Conservation (phyloP, 2,888 invertebrate genomes). For the Noctua janthina region DNA sequence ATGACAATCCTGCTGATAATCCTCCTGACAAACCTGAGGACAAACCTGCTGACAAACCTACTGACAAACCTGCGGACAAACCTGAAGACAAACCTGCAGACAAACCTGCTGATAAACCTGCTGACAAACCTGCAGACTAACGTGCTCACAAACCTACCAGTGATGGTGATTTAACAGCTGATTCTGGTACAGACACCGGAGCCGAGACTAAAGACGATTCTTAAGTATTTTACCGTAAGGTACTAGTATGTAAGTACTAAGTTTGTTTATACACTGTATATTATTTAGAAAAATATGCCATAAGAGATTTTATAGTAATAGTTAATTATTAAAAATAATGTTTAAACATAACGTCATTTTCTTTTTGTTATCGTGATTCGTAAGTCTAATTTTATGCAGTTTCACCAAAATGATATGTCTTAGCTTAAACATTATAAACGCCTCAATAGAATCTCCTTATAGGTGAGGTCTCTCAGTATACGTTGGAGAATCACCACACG, state of each 20-base stretch:
- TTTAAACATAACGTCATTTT: not conserved
- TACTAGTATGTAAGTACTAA: not conserved
- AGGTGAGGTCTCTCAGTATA: no score
- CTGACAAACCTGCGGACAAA: not conserved
- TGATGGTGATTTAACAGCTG: not conserved
- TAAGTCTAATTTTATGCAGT: not conserved
- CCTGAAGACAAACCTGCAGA: not conserved
- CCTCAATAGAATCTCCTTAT: no score
- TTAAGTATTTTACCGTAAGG: constrained; percentile 1
- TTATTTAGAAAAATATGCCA: not conserved
- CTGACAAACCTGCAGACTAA: not conserved
- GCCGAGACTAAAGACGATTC: not conserved
- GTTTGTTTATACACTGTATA: not conserved
- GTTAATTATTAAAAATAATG: constrained; percentile 1
- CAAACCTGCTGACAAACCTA: not conserved
- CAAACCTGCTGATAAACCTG: not conserved
- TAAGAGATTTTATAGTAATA: not conserved
- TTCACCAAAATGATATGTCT: not conserved
- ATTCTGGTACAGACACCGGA: not conserved
- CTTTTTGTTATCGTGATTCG: not conserved
- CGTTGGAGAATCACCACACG: no score
- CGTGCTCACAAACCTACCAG: not conserved
- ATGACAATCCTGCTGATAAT: not conserved
- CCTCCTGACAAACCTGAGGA: not conserved
- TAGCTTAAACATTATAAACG: not conserved